These are phyloP conservation scores for Ardeotis arabs DNA, from an alignment of 2,113 vertebrate genomes.

Conservation along the genomic window DNA sequence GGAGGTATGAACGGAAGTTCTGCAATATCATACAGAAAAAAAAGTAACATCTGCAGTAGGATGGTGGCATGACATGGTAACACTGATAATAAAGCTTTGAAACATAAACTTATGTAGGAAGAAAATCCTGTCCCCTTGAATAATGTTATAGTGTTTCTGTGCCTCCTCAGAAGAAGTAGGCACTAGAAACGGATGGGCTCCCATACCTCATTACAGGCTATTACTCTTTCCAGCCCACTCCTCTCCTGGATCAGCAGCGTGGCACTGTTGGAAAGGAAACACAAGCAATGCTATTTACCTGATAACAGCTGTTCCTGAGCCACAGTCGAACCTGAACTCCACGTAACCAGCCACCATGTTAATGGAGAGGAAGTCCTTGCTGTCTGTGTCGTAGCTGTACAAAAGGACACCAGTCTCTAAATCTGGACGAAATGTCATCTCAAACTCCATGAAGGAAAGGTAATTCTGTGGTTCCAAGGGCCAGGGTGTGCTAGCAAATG, in stretches of 20 bases:
- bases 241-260: neutral
- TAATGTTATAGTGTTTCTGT: neutral
- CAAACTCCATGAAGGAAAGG: conserved; percentile 95
- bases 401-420: conserved; percentile 84
- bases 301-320: conserved; percentile 89
- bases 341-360: conserved; percentile 82
- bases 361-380: conserved; percentile 91
- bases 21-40: neutral
- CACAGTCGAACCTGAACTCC: conserved; percentile 96
- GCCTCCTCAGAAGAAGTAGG: neutral
- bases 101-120: neutral
- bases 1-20: neutral
- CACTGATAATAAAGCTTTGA: neutral
- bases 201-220: neutral
- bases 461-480: conserved; percentile 88
- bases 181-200: neutral
- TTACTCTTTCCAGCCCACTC: neutral
- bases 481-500: conserved; percentile 88
- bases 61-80: neutral
- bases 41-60: neutral
- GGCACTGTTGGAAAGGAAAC: neutral
- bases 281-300: conserved; percentile 72
- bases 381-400: conserved; percentile 90
- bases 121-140: neutral
- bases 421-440: conserved; percentile 87